Conservation (phyloP, 2,113 vertebrate species). For the Oryctolagus cuniculus region mOryCun1.1 NC_091433.1:161723501-161724000, state of each 20-base stretch:
- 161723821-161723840: background rate
- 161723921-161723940: background rate
- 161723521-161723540: background rate
- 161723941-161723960: background rate
- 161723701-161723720: no score
- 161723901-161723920: background rate
- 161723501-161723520: background rate
- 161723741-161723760: background rate
- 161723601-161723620: background rate
- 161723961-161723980: background rate
- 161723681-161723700: no score
- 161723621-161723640: background rate
- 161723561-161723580: background rate
- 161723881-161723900: background rate
- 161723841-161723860: background rate
- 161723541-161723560: background rate
- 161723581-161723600: background rate
- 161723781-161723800: background rate
- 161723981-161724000: background rate
- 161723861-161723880: conserved; percentile 5
- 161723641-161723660: no score
- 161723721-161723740: no score
- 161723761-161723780: background rate
- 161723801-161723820: background rate
- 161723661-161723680: no score